Conservation (phyloP, 2,113 vertebrate genomes). For the Heterotis niloticus region DNA sequence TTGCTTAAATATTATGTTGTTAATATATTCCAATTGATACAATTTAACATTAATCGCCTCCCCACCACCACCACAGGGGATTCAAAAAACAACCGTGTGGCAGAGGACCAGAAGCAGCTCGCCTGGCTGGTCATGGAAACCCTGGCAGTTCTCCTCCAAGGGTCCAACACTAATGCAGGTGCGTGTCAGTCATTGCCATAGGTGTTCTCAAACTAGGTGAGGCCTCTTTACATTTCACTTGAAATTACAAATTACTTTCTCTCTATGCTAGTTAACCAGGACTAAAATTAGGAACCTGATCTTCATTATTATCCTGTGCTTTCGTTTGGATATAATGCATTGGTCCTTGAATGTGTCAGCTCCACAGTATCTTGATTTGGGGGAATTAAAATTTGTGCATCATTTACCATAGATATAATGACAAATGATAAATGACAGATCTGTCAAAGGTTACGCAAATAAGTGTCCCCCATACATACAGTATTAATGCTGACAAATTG, state of each 20-base stretch:
- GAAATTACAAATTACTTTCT: not conserved
- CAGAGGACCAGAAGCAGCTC: slow-evolving; percentile 92
- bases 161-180: slow-evolving; percentile 93
- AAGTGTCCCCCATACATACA: not conserved
- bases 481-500: slow-evolving; percentile 27
- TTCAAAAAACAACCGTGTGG: slow-evolving; percentile 75
- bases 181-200: slow-evolving; percentile 45
- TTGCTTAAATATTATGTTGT: too few species aligned
- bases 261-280: not conserved
- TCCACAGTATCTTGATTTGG: not conserved
- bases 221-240: not conserved
- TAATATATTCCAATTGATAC: not conserved
- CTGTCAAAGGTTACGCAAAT: slow-evolving; percentile 17
- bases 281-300: not conserved
- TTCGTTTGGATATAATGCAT: not conserved
- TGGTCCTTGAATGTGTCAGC: not conserved
- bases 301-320: not conserved
- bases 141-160: slow-evolving; percentile 87
- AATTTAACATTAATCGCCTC: too few species aligned
- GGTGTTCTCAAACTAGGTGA: not conserved
- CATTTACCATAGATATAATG: not conserved
- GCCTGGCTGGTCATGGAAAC: slow-evolving; percentile 97
- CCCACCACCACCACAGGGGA: slow-evolving; percentile 62
- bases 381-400: not conserved
- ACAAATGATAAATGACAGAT: slow-evolving; percentile 14